Conservation (phyloP, 92 coral and sea anemone genomes). For the Palythoa heliodiscus region DNA sequence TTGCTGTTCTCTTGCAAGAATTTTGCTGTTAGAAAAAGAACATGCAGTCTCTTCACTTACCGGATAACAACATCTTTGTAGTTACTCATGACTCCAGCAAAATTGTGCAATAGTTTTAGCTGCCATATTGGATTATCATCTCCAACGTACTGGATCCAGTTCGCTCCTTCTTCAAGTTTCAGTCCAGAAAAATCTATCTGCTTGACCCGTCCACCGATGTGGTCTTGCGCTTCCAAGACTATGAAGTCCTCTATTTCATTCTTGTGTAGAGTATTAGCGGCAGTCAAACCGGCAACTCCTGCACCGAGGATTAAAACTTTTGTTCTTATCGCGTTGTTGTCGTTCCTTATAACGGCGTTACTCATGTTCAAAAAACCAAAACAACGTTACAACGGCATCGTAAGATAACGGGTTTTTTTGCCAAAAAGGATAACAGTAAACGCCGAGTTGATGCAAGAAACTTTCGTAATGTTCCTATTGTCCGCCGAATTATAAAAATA, state of each 20-base stretch:
- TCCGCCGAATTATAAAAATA: no score
- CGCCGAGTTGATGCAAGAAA: no score
- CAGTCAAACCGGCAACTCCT: conserved; percentile 85
- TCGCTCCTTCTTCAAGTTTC: conserved; percentile 81
- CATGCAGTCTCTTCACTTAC: conserved; percentile 1
- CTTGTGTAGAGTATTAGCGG: conserved; percentile 73
- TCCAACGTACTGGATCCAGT: conserved; percentile 78
- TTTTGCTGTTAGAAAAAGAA: no score
- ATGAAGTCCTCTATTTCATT: conserved; percentile 75
- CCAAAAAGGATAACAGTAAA: no score
- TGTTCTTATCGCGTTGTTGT: conserved; percentile 4
- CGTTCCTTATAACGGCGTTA: background rate
- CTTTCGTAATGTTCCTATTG: no score
- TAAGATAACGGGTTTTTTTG: background rate
- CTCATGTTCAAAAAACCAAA: background rate
- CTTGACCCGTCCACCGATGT: conserved; percentile 87
- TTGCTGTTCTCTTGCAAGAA: no score
- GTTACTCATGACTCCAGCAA: conserved; percentile 13
- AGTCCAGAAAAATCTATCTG: conserved; percentile 57
- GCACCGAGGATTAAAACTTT: conserved; percentile 86
- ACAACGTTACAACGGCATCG: background rate
- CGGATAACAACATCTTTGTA: conserved; percentile 22
- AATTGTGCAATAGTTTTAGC: conserved; percentile 8
- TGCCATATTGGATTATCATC: conserved; percentile 39
- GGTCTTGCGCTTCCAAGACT: conserved; percentile 85